These are phyloP conservation scores for Cisticola juncidis DNA, from an alignment of 2,113 vertebrate genomes.

Conservation along the genomic window DNA sequence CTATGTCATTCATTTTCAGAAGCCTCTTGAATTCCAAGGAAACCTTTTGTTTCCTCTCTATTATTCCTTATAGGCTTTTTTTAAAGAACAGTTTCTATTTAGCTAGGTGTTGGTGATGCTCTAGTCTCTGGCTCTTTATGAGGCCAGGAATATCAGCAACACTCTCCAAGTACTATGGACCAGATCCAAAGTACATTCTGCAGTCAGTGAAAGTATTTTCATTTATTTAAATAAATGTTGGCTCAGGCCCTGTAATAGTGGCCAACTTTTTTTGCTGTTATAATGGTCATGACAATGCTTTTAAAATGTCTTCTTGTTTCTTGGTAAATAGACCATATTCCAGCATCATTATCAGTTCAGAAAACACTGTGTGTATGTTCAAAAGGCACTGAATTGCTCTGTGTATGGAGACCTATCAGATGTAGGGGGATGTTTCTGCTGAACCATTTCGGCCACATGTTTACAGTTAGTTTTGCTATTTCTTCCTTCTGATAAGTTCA, in stretches of 20 bases:
- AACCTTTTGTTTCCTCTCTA: background rate
- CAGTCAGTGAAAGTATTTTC: background rate
- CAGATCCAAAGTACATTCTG: background rate
- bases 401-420: background rate
- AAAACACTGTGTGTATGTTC: background rate
- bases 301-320: background rate
- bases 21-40: background rate
- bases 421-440: background rate
- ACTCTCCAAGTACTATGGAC: background rate
- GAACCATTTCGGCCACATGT: background rate
- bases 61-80: background rate
- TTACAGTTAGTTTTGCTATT: background rate
- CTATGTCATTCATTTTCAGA: background rate
- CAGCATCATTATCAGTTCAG: background rate
- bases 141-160: background rate
- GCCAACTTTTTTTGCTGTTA: background rate
- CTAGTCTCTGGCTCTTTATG: background rate
- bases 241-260: background rate
- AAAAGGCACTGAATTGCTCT: background rate
- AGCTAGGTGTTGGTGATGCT: background rate
- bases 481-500: background rate
- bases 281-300: background rate
- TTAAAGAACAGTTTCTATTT: background rate
- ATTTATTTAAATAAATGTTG: background rate
- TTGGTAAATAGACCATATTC: constrained; percentile 9